Base-by-base conservation (phyloP, 2,797 vertebrate genomes). In the Paedocypris micromegethes region DNA sequence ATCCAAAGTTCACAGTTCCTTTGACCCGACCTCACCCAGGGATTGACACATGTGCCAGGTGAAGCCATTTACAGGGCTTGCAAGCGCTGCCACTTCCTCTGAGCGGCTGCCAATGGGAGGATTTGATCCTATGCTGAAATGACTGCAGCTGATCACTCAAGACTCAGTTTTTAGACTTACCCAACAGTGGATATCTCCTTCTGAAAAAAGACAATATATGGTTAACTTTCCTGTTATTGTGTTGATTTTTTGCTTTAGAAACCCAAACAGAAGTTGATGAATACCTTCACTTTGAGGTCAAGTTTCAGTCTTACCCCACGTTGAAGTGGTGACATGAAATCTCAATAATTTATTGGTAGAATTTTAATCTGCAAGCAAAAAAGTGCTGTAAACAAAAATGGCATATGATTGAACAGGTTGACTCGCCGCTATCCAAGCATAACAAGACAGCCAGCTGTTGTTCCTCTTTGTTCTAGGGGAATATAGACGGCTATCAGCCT, bases 391-490 rank as follows among this genome's bases (percentile, higher is more conserved):
- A 77, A 74, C 53, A 66, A 75, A 72, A 58, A 62, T 47, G 48
- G 68, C 72, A 64, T 67, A 60, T 70, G 68, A 77, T 73, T 46
- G 84, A 83, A 82, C 78, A 80, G 79, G 84, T 85, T 86, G 88
- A 87, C 83, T 85, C 80, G 74, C 68, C 44, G 79, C 81, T 81
- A 86, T 82, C 85, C 83, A 85, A 86, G 84, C 84, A 81, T 83
- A 83, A 83, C 81, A 75, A 86, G 79, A 78, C 75, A 80, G 80
- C 86, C 88, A 90, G 88, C 88, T 89, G 88, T 88, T 88, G 80
- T 72, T 57, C 72, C 64, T 67, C 75, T 75, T 77, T 78, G 75
- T 78, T 82, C 72, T 64, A 64, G 66, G 42, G 74, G 42, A 65
- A 66, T 73, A 72, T 63, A 56, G 56, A 66, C 57, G 75, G 78